A percentile compares a stretch with the other conserved stretches of the same genome.
phyloP scores from a whole-genome alignment of 2,113 vertebrate species.

The Orthonyx spaldingii region DNA sequence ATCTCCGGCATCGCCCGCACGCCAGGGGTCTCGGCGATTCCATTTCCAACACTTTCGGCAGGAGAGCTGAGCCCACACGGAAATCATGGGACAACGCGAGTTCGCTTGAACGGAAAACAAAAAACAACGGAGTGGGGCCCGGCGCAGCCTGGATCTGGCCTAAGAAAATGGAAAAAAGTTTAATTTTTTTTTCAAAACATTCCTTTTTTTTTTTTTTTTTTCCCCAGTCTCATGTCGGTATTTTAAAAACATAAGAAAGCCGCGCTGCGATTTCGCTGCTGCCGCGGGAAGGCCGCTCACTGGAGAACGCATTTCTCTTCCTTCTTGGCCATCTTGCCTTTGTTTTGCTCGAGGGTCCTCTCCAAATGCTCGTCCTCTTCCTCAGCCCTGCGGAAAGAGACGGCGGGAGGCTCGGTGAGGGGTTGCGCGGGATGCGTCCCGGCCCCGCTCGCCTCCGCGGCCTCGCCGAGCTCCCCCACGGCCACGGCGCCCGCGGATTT shows the following conservation, averaged over 20 bases:
- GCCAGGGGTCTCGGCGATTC: slow-evolving; percentile 55
- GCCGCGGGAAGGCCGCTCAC: slow-evolving; percentile 66
- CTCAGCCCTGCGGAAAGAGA: slow-evolving; percentile 83
- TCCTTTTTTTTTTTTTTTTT: neutral
- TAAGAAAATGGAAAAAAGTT: slow-evolving; percentile 60
- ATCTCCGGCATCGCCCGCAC: slow-evolving; percentile 3
- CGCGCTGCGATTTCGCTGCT: neutral
- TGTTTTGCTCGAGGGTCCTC: slow-evolving; percentile 97
- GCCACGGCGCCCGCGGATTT: neutral
- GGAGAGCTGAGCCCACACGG: slow-evolving; percentile 50
- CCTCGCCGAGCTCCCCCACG: neutral
- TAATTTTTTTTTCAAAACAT: slow-evolving; percentile 13
- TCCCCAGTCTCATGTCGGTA: slow-evolving; percentile 20
- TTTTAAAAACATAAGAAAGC: slow-evolving; percentile 34
- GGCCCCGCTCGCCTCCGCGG: neutral
- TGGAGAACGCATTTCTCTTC: slow-evolving; percentile 96
- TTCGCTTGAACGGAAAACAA: slow-evolving; percentile 40
- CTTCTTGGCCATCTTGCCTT: slow-evolving; percentile 99
- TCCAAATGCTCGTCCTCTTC: slow-evolving; percentile 98
- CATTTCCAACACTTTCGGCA: slow-evolving; percentile 53
- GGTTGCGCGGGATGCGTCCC: neutral
- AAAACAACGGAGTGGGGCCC: slow-evolving; percentile 15
- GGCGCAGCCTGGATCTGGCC: slow-evolving; percentile 54
- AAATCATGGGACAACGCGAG: slow-evolving; percentile 52
- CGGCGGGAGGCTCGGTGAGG: neutral